Base-by-base conservation (phyloP, 1,140 invertebrate genomes). In the Aphelinus atriplicis region DNA sequence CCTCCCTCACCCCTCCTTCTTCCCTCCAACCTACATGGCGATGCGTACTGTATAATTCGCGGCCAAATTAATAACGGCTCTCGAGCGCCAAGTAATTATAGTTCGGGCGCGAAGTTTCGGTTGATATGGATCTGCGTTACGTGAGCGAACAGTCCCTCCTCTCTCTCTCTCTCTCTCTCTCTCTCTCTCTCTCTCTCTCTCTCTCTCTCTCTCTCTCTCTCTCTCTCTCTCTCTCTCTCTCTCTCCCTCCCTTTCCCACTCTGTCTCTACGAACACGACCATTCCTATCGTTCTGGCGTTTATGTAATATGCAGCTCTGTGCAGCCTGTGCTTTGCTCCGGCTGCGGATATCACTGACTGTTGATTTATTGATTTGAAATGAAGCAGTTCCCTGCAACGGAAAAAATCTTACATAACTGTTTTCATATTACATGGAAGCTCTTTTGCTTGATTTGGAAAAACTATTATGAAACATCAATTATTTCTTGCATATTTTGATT, bases 151-250 rank as follows among this genome's bases (percentile, higher is more conserved):
- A 61, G 43, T 46, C 42, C 60, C 43, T 61, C 5, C 56, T 70
- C 45, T 51, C 47, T 10, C 43, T 70, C 5, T 46, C 9, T 5
- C 10, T 46, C 9, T n/a, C 9, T 60, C 42, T 46, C 62, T 71
- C 58, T 46, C 9, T 5, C 10, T 46, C 9, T n/a, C 9, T 60
- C 42, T 46, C 62, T 71, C 58, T 72, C 66, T 9, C 47, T 66
- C 68, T 63, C 60, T 75, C 51, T 58, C 57, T 73, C 45, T 60
- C 64, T 48, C 58, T 64, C 42, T n/a, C 66, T 58, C 65, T 69
- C 51, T 26, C 47, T 60, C 48, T 4, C 1, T 63, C 53, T 63
- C 57, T 61, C n/a, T 56, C 62, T 61, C 46, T 60, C 55, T 64
- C 10, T 48, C 47, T 66, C 65, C 72, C 53, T 72, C 68, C 61